Conservation (phyloP, 2,797 vertebrate species). For the Decapterus maruadsi region DNA sequence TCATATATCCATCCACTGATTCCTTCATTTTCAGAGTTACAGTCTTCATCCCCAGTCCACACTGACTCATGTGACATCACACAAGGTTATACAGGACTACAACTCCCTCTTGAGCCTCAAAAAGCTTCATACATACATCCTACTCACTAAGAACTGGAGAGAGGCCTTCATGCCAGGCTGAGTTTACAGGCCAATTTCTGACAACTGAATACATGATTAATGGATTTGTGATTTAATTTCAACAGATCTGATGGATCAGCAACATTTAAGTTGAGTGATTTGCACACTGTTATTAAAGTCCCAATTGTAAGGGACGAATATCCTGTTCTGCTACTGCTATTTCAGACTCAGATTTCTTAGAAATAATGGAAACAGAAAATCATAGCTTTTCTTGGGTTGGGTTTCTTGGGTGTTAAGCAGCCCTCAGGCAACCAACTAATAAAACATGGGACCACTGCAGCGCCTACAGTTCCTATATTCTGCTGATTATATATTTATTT, state of each 20-base stretch:
- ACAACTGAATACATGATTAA: neutral
- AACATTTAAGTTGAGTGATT: neutral
- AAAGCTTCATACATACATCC: no score
- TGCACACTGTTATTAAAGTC: no score
- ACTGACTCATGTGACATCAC: no score
- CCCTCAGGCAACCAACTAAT: constrained; percentile 15
- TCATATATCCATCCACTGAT: no score
- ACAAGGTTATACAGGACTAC: no score
- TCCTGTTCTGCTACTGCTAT: neutral
- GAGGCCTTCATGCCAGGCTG: no score
- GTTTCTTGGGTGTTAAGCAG: neutral
- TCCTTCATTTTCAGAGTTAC: no score
- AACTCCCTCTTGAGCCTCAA: no score
- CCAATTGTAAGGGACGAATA: no score
- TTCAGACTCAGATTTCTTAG: neutral
- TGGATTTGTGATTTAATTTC: neutral
- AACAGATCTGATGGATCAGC: neutral
- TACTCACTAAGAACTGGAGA: no score
- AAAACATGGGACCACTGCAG: constrained; percentile 32
- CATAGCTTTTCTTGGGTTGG: constrained; percentile 2
- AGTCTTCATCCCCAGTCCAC: no score
- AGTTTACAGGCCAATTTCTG: neutral
- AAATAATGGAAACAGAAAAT: neutral
- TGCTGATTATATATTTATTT: constrained; percentile 57
- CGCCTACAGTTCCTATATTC: constrained; percentile 18